Conservation (phyloP, 2,113 vertebrate species). For the Balaeniceps rex region DNA sequence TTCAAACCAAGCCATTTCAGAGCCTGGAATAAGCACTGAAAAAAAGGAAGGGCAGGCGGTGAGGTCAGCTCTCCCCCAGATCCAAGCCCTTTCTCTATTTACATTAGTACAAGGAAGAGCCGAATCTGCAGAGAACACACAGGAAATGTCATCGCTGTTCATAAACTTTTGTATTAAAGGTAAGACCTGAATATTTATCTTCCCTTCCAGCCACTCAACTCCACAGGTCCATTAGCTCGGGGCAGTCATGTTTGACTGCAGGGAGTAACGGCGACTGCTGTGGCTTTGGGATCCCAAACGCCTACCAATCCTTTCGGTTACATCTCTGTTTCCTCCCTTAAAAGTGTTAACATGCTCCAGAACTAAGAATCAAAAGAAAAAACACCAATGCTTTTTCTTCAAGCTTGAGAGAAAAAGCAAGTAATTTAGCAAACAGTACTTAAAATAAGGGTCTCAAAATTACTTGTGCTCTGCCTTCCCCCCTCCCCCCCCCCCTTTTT, state of each 20-base stretch:
- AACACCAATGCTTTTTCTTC: neutral
- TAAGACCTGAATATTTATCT: neutral
- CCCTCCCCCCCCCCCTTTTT: too few species aligned
- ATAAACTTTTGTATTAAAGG: neutral
- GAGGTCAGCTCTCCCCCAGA: neutral
- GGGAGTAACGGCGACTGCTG: neutral
- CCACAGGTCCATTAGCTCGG: neutral
- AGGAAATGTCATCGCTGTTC: neutral
- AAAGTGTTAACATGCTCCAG: neutral
- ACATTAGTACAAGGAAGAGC: neutral
- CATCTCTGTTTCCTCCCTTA: neutral
- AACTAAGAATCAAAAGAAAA: neutral
- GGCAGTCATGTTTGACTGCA: neutral
- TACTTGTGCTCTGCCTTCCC: neutral
- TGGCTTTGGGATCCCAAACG: neutral
- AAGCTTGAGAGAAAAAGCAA: neutral
- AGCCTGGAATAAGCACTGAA: neutral
- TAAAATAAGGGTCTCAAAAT: slow-evolving; percentile 9
- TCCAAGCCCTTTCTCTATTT: neutral
- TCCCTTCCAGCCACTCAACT: neutral
- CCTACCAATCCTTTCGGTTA: neutral
- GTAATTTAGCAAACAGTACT: slow-evolving; percentile 48
- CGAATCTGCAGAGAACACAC: neutral
- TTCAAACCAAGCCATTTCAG: neutral
- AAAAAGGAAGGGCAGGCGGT: neutral